Percentiles rank a stretch among this genome's conserved stretches.
Conservation (phyloP, 1,140 invertebrate genomes). For the Caerostris extrusa region DNA sequence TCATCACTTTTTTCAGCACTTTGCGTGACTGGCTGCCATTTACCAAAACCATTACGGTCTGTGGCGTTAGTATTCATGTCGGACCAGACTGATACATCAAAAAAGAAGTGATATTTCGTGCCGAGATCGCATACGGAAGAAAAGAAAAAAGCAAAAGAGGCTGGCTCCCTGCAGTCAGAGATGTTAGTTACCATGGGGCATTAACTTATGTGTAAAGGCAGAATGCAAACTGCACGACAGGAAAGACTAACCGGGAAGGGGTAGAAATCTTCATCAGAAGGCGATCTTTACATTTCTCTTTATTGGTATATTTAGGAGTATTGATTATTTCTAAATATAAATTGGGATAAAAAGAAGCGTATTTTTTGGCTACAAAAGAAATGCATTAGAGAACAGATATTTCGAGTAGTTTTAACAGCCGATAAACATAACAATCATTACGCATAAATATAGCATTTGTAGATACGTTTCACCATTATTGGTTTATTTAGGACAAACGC, state of each 20-base stretch:
- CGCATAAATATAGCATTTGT: too few relatives aligned
- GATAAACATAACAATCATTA: too few relatives aligned
- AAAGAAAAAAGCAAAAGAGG: not conserved
- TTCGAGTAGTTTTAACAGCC: too few relatives aligned
- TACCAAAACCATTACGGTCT: constrained; percentile 63
- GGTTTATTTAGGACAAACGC: too few relatives aligned
- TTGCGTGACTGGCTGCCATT: constrained; percentile 67
- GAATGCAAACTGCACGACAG: constrained; percentile 54
- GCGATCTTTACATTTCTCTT: not conserved
- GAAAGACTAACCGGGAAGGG: constrained; percentile 19
- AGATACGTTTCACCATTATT: too few relatives aligned
- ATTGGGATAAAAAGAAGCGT: not conserved
- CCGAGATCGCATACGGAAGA: not conserved
- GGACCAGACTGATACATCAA: constrained; percentile 65
- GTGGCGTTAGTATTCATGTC: constrained; percentile 67
- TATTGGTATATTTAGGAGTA: not conserved
- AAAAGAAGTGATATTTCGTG: constrained; percentile 34
- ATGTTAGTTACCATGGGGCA: constrained; percentile 64
- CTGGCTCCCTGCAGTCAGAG: not conserved
- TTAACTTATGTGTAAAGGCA: constrained; percentile 56
- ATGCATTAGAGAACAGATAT: too few relatives aligned
- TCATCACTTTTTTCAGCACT: constrained; percentile 65
- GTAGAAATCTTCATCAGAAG: constrained; percentile 15
- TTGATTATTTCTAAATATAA: not conserved
- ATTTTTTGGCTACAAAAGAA: too few relatives aligned